Conservation (phyloP, 2,797 vertebrate genomes). For the Hydrophis major region DNA sequence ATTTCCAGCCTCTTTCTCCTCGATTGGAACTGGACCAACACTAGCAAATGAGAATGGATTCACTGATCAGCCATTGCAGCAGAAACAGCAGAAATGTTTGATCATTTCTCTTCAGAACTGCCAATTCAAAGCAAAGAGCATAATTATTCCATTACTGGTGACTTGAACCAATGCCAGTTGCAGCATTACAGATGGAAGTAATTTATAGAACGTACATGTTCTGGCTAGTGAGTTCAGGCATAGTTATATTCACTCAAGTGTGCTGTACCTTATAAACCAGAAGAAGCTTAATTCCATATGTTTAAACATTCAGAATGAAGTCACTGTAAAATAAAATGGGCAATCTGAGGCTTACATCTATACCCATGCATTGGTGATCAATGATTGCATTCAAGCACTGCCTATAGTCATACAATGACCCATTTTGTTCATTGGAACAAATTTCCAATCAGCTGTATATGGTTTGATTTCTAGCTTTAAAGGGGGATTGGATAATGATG, state of each 20-base stretch:
- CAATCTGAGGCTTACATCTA: background rate
- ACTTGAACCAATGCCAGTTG: rapidly evolving
- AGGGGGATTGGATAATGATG: background rate
- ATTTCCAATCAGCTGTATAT: background rate
- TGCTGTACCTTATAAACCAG: background rate
- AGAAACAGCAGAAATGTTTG: background rate
- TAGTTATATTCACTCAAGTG: background rate
- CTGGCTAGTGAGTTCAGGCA: background rate
- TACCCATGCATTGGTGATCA: background rate
- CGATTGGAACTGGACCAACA: background rate
- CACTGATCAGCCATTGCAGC: background rate
- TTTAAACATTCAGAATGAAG: background rate
- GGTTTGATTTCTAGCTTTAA: background rate
- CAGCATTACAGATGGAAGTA: rapidly evolving
- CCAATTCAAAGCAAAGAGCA: background rate
- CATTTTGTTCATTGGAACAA: background rate
- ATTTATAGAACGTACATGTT: background rate
- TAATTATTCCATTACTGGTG: background rate
- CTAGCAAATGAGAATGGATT: background rate
- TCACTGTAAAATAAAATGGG: background rate
- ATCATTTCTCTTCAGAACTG: background rate
- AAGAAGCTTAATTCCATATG: background rate
- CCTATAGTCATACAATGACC: background rate
- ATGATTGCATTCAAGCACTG: background rate
- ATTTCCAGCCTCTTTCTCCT: background rate